Base-by-base conservation (phyloP, 92 coral and sea anemone genomes). In the Phenganax stokvisi region DNA sequence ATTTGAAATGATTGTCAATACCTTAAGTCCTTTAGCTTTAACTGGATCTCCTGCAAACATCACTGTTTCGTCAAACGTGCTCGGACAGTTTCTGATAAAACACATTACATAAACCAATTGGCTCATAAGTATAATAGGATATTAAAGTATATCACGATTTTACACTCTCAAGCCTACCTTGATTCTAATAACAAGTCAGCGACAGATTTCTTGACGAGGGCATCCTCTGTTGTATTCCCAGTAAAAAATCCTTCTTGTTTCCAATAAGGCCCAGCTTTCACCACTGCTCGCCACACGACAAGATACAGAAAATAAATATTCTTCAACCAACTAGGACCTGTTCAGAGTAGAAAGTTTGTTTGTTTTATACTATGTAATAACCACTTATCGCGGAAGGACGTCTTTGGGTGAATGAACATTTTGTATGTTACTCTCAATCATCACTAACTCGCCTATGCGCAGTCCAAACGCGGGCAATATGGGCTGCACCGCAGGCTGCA, bases 251-350 rank as follows among this genome's bases (percentile, higher is more conserved):
- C 89, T 57, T 91, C 97, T 29, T 84, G 89, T 53, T 85, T 88
- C 97, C 99, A 96, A 80, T 88, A 96, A 2, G 91, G 89, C 0
- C 96, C 92, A 5, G 92, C 96, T 73, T 96, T 96, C 44, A 84
- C 86, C 0, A 92, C 86, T 3, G 99, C 99, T 76, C 99, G 86
- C 56, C 92, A 87, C 9, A 92, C 96, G 25, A 96, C 90, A 4
- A 97, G 89, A 89, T 92, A 96, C 0, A 90, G 89, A 59, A 96
- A 96, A 69, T 96, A 96, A 37, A 96, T 85, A 69, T 96, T 96
- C 81, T 90, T 96, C 12, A 96, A 84, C 99, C 99, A 96, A 7
- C 77, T 86, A 12, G 99, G 99, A 73, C 97, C 97, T 93, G 66
- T 2, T 13, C 61, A 65, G 12, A 56, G 57, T 31, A 55, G 1